Base-by-base conservation (phyloP, 2,888 invertebrate species). In the Microctonus hyperodae region DNA sequence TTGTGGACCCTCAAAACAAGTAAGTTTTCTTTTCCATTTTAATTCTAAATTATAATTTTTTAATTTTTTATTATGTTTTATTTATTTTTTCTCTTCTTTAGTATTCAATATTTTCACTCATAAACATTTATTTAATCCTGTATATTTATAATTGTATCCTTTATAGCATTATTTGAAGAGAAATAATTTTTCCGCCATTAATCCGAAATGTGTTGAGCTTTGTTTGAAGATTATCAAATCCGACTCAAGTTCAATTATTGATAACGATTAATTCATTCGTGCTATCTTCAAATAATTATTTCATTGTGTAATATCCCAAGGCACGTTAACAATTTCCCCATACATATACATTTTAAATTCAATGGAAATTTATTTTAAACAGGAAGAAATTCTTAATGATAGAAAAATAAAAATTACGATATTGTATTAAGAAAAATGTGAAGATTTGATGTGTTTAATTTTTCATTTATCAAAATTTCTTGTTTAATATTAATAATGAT, bases 1-100 rank as follows among this genome's bases (percentile, higher is more conserved):
- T 82, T 96, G 96, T 81, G 93, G 93, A 35, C 92, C 92, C 64
- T 91, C 92, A 68, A 92, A 91, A 85, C 91, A 91, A 88, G 92
- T 91, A 84, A 44, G 44, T 16, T 44, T n/a, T n/a, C n/a, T n/a
- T n/a, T n/a, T n/a, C n/a, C n/a, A n/a, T n/a, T n/a, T n/a, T n/a
- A n/a, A n/a, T n/a, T n/a, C n/a, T 22, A 13, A 48, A n/a, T 20
- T 40, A 48, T 44, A 51, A 56, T 44, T 44, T 53, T 63, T 31
- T 23, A 48, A 51, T 20, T 22, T 22, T 28, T 33, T 13, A n/a
- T 13, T 31, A 10, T 31, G 73, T 85, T 85, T 79, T 84, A 82
- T 70, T 84, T 83, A 75, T 85, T 83, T 69, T 84, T 84, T 81
- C 83, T 83, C 16, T 25, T 5, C 13, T 9, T 51, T n/a, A n/a